Percentiles rank a stretch among this genome's conserved stretches.
Evolutionary conservation across 2,797 vertebrate genomes (phyloP).

Genomic region (Xenops minutus): DNA sequence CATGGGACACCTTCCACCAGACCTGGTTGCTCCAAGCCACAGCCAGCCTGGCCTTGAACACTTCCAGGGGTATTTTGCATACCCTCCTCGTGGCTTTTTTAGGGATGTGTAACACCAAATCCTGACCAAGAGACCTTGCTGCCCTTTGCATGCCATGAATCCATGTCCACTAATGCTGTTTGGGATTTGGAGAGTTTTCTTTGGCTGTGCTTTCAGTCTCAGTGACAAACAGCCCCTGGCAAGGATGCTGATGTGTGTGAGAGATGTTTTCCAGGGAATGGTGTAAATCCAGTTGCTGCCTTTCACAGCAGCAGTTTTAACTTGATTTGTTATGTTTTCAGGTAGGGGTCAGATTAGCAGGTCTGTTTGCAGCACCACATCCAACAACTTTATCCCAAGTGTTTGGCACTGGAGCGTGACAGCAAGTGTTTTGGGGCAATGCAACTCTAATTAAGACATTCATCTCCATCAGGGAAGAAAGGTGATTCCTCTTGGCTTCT

Average conservation of each 20-base stretch:
- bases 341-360: neutral
- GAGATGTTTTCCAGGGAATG: neutral
- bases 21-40: neutral
- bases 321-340: neutral
- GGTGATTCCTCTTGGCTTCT: neutral
- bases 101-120: neutral
- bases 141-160: too few relatives aligned
- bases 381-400: neutral
- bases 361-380: neutral
- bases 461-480: neutral
- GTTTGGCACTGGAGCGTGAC: neutral
- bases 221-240: neutral
- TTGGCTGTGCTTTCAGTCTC: neutral
- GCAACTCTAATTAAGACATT: neutral
- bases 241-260: accelerated
- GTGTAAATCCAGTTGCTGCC: neutral
- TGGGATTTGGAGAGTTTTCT: neutral
- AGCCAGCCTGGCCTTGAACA: neutral
- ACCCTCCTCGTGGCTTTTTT: neutral
- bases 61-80: neutral
- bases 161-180: neutral
- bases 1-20: neutral
- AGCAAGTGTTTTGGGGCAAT: neutral
- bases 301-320: neutral
- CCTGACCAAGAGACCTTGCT: neutral